Conservation (phyloP, 2,888 invertebrate genomes). For the Parnassius mnemosyne region DNA sequence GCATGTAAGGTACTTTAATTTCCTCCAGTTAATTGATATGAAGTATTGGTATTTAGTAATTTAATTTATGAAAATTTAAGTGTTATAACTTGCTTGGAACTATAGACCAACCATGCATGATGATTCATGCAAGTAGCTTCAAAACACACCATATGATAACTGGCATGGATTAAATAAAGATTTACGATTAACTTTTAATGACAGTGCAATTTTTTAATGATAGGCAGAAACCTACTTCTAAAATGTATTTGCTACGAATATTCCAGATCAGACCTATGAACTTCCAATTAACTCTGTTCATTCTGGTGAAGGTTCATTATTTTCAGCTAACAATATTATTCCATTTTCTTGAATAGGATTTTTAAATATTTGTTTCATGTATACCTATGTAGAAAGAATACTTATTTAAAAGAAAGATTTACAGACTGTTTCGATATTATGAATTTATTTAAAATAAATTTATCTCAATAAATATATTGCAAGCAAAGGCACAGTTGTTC, state of each 20-base stretch:
- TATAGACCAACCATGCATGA: background rate
- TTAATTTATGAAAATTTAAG: background rate
- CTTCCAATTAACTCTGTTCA: background rate
- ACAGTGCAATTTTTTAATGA: too few species aligned
- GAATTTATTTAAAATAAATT: background rate
- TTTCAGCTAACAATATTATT: background rate
- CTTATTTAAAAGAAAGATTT: too few species aligned
- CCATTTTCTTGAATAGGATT: conserved; percentile 1
- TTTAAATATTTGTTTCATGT: conserved; percentile 1
- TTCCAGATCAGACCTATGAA: background rate
- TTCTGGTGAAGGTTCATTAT: conserved; percentile 11
- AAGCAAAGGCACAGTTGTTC: conserved; percentile 8
- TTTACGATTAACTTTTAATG: too few species aligned
- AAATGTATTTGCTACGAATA: conserved; percentile 10
- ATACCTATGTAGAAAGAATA: conserved; percentile 6
- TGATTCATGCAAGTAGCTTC: conserved; percentile 12
- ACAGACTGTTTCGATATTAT: background rate
- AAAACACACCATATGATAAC: background rate
- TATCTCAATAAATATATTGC: background rate
- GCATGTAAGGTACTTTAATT: conserved; percentile 16
- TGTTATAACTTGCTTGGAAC: background rate
- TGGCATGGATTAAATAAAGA: too few species aligned
- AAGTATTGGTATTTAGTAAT: background rate
- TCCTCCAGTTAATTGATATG: background rate
- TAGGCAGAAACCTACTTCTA: too few species aligned